Conservation (phyloP, 1,140 invertebrate genomes). For the Solenopsis fugax region DNA sequence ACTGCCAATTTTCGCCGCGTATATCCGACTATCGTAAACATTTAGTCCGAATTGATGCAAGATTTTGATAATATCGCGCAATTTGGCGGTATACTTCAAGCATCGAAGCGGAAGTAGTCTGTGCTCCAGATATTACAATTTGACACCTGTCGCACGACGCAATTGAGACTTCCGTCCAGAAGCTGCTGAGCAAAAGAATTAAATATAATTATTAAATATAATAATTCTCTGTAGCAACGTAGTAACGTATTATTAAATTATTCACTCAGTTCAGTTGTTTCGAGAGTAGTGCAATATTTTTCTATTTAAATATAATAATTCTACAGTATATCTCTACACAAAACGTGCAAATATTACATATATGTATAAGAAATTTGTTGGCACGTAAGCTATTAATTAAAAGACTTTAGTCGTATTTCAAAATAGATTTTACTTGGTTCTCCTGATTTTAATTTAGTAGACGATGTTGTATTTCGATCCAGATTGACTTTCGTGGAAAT, state of each 20-base stretch:
- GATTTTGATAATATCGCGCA: conserved; percentile 36
- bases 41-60: conserved; percentile 46
- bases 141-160: conserved; percentile 11
- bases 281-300: not conserved
- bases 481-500: not conserved
- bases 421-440: not conserved
- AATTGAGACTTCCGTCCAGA: not conserved
- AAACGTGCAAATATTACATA: not conserved
- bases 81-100: conserved; percentile 2
- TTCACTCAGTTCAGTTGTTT: not conserved
- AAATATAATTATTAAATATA: not conserved
- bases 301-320: not conserved
- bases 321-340: not conserved
- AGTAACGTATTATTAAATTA: not conserved
- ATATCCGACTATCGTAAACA: conserved; percentile 28
- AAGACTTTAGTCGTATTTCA: not conserved
- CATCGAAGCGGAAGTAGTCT: not conserved
- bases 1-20: conserved; percentile 60
- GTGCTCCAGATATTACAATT: not conserved
- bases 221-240: not conserved
- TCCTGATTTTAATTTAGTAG: not conserved
- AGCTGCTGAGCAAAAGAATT: not conserved
- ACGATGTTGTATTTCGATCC: not conserved
- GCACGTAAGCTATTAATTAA: not conserved
- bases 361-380: not conserved